Evolutionary conservation across 2,113 vertebrate species (phyloP), one percentile per base, ranked within the genome.

Genomic region (Nothobranchius furzeri): DNA sequence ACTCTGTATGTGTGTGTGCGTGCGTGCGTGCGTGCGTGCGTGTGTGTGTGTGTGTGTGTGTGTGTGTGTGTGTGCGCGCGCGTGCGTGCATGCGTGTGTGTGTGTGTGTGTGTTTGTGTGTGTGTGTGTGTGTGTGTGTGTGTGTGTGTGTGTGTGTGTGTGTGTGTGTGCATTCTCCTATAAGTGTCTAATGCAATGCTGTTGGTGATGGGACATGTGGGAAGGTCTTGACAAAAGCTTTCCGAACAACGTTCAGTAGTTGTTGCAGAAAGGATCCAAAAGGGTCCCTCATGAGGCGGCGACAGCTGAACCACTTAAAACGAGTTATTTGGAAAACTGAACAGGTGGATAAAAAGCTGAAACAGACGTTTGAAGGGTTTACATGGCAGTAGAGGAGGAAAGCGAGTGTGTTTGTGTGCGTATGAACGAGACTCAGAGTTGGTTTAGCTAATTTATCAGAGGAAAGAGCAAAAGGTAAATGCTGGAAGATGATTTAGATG

Each of bases 121-220:
- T 30, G 30, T 30, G 30, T 30, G 30, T 30, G 30, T 30, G 30
- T 30, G 30, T 30, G 30, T 30, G 30, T 30, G 30, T 30, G 30
- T 30, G 30, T 30, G 30, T 30, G 30, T 30, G 30, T 65, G 70
- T 25, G 30, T 12, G 57, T 35, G 60, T 68, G 43, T 42, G 36
- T 30, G 64, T 60, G 59, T 35, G 43, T 30, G 17, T 24, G 12
- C 3, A 4, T 15, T 2, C 8, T 3, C 20, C 45, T 56, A 48
- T 67, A 64, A 57, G 47, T 68, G 37, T 54, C 46, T 55, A 59
- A 52, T 30, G 78, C 50, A 42, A 52, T n/a, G 69, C 53, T 58
- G 75, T 53, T 73, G 62, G 62, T 30, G 25, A 64, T 54, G 35
- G 82, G 88, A 82, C 87, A 89, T 84, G 86, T 88, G 77, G 75